Conservation (phyloP, 1,140 invertebrate genomes). For the Tetraneura akinire region DNA sequence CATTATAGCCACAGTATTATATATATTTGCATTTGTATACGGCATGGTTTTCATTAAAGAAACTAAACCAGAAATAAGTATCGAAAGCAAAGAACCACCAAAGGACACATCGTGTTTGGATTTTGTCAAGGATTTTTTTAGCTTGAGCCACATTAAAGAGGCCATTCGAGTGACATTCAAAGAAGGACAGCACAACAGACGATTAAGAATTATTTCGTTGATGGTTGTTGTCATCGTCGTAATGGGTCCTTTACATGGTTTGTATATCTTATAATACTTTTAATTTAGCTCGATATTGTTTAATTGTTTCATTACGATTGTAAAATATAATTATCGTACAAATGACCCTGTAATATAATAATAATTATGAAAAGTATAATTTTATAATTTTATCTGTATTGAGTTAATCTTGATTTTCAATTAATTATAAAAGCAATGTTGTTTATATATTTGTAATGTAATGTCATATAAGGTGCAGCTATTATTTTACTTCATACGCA, state of each 20-base stretch:
- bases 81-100: not conserved
- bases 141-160: conserved; percentile 71
- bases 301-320: too few relatives aligned
- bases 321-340: too few relatives aligned
- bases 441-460: too few relatives aligned
- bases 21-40: conserved; percentile 74
- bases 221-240: conserved; percentile 81
- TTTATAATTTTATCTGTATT: too few relatives aligned
- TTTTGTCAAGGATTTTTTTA: conserved; percentile 67
- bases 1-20: conserved; percentile 70
- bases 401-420: too few relatives aligned
- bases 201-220: conserved; percentile 71
- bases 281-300: too few relatives aligned
- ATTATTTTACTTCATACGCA: too few relatives aligned
- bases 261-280: conserved; percentile 58
- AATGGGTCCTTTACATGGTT: conserved; percentile 78
- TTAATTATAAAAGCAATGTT: too few relatives aligned
- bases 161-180: conserved; percentile 77
- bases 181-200: conserved; percentile 70
- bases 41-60: conserved; percentile 70
- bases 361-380: too few relatives aligned
- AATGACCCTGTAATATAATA: too few relatives aligned
- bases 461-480: too few relatives aligned
- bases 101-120: conserved; percentile 55
- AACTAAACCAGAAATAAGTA: conserved; percentile 51